Evolutionary conservation across 2,113 vertebrate species (phyloP), one percentile per base, ranked within the genome.

Genomic region (Hippocampus barbouri): DNA sequence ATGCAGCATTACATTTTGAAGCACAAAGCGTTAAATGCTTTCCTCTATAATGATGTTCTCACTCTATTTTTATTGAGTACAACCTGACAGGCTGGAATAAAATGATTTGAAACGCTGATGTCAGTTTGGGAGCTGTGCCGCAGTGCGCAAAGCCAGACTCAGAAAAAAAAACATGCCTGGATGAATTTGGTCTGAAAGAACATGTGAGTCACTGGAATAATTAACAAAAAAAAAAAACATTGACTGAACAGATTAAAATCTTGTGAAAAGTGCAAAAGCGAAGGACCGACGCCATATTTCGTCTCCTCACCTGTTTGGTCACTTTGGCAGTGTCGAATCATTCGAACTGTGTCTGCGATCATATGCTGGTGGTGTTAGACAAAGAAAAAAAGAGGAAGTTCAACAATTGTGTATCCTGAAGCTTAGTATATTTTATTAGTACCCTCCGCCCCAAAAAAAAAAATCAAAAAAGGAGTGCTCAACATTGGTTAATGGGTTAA

Each of bases 291-390:
- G 3, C 23, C 14, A 15, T 18, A 20, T 40, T 34, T 65, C 10
- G 34, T 18, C 15, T 18, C 16, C 87, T 85, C 69, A 99, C 97
- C 96, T 86, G 94, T 93, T 73, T 96, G 95, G 82, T 96, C 96
- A 41, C 93, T 94, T 90, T 96, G 94, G 91, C 97, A 99, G 90
- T 97, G 94, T 76, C 97, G 94, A 81, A 99, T 91, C 80, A 95
- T 95, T 71, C 97, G 93, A 82, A 99, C 96, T 0, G 97, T 96
- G 79, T 99, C 96, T 70, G 97, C 97, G 66, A 99, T 98, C 97
- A 98, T 99, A 71, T 98, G 97, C 93, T 94, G 87, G 60, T 15
- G 70, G 76, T 56, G 68, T 5, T 6, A 73, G n/a, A n/a, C 75
- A 54, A 74, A 71, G 27, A 45, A 80, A 61, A 34, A 38, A 38